Evolutionary conservation across 2,113 vertebrate genomes (phyloP), one percentile per base, ranked within the genome.

Genomic region (Paramormyrops kingsleyae): DNA sequence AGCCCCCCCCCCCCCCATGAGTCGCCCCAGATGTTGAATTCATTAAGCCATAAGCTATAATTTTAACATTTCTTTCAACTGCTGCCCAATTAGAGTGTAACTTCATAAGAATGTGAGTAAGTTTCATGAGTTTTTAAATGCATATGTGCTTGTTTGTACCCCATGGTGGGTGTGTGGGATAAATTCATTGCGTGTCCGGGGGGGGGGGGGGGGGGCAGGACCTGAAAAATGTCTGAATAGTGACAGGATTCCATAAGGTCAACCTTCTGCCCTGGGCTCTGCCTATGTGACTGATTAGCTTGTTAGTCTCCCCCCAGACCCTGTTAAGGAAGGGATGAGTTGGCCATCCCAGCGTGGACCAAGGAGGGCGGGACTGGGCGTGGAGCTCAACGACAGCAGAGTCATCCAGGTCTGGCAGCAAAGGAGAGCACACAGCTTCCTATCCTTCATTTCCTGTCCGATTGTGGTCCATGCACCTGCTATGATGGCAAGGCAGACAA

Each of bases 321-420:
- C 89, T 90, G 88, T 88, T 90, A 89, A 89, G 89, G 66, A 88
- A 49, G 27, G 84, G 77, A 84, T n/a, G 46, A 4, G 44, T 19
- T 19, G 19, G 86, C 92, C 92, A 92, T 92, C 90, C 88, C 59
- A 90, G 21, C 42, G 27, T 74, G 74, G 21, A 89, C 35, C 87
- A 46, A 49, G 8, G 84, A 49, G 84, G n/a, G 24, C n/a, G 24
- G 19, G 39, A 17, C 80, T n/a, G 19, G 19, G 15, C 1, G 42
- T 84, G 80, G 21, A 10, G 80, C 8, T 84, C 19, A 42, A 47
- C 3, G 7, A 84, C 62, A 84, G 80, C 39, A 15, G 12, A 21
- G 17, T 13, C 39, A 42, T 70, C 62, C 62, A 70, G n/a, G 24
- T 31, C 62, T 70, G 24, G n/a, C n/a, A 27, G 62, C 0, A 27